Percentiles rank a stretch among this genome's conserved stretches.
Evolutionary conservation across 2,113 vertebrate genomes (phyloP).

Genomic region (Toxostoma redivivum): DNA sequence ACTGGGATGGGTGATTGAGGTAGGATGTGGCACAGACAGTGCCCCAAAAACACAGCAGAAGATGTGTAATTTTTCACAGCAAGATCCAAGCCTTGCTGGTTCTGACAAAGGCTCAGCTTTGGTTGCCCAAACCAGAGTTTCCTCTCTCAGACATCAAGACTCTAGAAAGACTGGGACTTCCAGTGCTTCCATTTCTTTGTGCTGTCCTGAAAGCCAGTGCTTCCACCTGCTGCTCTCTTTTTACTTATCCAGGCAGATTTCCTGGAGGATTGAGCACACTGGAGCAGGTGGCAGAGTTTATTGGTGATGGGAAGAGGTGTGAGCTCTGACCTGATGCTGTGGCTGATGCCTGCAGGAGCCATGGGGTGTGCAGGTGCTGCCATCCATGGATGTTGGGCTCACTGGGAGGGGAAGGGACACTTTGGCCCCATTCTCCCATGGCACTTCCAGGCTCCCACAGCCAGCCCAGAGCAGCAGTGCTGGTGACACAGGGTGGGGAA

Average conservation of each 20-base stretch:
- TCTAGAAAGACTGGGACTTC: background rate
- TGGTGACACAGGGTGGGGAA: background rate
- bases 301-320: background rate
- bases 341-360: background rate
- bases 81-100: background rate
- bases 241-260: background rate
- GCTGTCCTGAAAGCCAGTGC: background rate
- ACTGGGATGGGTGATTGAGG: background rate
- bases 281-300: background rate
- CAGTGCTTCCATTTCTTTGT: background rate
- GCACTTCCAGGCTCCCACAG: background rate
- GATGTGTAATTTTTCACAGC: background rate
- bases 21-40: fast-evolving
- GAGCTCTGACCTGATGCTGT: background rate
- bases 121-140: background rate
- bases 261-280: background rate
- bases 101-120: background rate
- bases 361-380: background rate
- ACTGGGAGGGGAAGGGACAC: fast-evolving
- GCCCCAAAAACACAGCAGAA: background rate
- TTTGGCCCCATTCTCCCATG: background rate
- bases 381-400: background rate
- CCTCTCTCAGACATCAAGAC: background rate
- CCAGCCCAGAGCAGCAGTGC: fast-evolving
- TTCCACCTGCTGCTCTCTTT: background rate